Base-by-base conservation (phyloP, 2,113 vertebrate species). In the Nycticebus coucang region DNA sequence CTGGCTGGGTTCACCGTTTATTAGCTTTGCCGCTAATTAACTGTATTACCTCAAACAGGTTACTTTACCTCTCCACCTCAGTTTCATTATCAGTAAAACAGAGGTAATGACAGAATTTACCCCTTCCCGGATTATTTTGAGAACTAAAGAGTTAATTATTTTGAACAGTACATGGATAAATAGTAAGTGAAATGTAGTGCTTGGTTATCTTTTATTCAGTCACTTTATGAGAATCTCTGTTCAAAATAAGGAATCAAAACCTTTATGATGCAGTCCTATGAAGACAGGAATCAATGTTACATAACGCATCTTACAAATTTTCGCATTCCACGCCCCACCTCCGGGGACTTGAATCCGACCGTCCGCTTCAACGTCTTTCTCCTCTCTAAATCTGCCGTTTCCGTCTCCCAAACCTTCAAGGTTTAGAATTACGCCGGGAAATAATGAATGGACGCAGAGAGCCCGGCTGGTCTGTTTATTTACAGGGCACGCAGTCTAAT, bases 251-350 rank as follows among this genome's bases (percentile, higher is more conserved):
- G 19, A 71, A 78, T 19, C 68, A 79, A 80, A 92, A 50, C 41
- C 50, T 57, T 59, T 53, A 85, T 37, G 50, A 55, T 15, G 30
- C 37, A 26, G 50, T 64, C 35, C 5, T 62, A 45, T 22, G 10
- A 60, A 60, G 21, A 24, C 80, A 87, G 50, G 90, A 60, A 18
- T 90, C 55, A 55, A 53, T 66, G 37, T 96, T 89, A 71, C 35
- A 4, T n/a, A 64, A 95, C n/a, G 71, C n/a, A 24, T 37, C 88
- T 89, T 45, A 78, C 26, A 94, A 26, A 41, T 83, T 74, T 95
- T 82, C 57, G 21, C 53, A 35, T 35, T 59, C 80, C 26, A 91
- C 26, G n/a, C 17, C 35, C 35, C 26, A 9, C 33, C 80, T 78
- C 53, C 45, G 50, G 45, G 33, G 21, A 45, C 78, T 41, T 66